A percentile compares a stretch with the other conserved stretches of the same genome.
Evolutionary conservation across 2,888 invertebrate genomes (phyloP).

Genomic region (Mystacides longicornis): DNA sequence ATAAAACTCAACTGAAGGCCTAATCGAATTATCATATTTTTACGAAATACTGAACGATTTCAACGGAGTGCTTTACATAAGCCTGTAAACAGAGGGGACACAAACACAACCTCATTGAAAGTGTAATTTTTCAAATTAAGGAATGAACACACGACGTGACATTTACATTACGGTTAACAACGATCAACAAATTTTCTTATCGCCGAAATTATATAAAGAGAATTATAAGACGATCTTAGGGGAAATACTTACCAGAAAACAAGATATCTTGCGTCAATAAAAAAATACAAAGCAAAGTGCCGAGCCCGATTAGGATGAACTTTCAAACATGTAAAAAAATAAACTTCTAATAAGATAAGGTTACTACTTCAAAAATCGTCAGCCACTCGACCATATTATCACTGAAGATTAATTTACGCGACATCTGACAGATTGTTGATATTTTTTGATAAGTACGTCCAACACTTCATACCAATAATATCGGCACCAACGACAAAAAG

Average conservation of each 20-base stretch:
- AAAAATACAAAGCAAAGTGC: slow-evolving; percentile 13
- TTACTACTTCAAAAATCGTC: slow-evolving; percentile 13
- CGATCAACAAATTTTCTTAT: too few species aligned
- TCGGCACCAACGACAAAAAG: not conserved
- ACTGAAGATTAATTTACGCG: slow-evolving; percentile 18
- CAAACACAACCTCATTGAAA: too few species aligned
- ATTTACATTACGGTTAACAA: too few species aligned
- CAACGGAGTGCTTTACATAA: too few species aligned
- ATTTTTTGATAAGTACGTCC: slow-evolving; percentile 3
- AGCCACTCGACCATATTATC: slow-evolving; percentile 13
- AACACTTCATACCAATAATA: not conserved
- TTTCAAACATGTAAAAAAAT: slow-evolving; percentile 13
- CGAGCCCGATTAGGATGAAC: not conserved
- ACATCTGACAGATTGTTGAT: slow-evolving; percentile 24
- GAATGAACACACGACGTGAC: too few species aligned
- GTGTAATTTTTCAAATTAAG: too few species aligned
- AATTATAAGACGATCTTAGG: not conserved
- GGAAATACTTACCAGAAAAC: slow-evolving; percentile 12
- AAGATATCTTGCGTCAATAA: slow-evolving; percentile 11
- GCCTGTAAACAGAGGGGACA: too few species aligned
- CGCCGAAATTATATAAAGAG: not conserved
- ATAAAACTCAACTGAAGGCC: too few species aligned
- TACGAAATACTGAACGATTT: too few species aligned
- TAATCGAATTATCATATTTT: too few species aligned
- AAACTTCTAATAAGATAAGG: slow-evolving; percentile 8